Evolutionary conservation across 1,140 invertebrate species (phyloP).

Genomic region (Micrasema longulum): DNA sequence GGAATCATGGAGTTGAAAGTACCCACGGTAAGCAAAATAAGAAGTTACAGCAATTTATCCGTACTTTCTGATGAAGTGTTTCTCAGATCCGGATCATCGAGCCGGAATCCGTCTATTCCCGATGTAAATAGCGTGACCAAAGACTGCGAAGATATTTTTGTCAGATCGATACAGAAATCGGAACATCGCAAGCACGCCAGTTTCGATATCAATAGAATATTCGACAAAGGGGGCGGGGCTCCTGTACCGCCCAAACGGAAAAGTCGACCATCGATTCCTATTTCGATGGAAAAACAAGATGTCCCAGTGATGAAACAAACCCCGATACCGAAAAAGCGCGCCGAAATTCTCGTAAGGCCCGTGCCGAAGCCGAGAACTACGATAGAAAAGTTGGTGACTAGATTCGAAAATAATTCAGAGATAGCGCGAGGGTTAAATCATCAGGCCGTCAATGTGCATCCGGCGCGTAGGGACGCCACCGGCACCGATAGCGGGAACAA

Average conservation of each 20-base stretch:
- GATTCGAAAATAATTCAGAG: slow-evolving; percentile 25
- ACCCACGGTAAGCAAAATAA: slow-evolving; percentile 49
- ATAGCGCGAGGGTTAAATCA: slow-evolving; percentile 5
- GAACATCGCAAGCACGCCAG: slow-evolving; percentile 57
- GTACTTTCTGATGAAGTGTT: slow-evolving; percentile 52
- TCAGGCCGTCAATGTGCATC: slow-evolving; percentile 20
- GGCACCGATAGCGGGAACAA: slow-evolving; percentile 52
- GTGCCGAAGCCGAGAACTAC: slow-evolving; percentile 38
- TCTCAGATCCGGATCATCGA: slow-evolving; percentile 34
- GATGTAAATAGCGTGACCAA: slow-evolving; percentile 50
- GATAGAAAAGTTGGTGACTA: slow-evolving; percentile 33
- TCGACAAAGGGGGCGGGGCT: slow-evolving; percentile 56
- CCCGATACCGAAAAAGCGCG: slow-evolving; percentile 8
- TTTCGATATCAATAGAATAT: slow-evolving; percentile 57
- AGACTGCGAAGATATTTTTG: slow-evolving; percentile 32
- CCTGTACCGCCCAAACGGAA: slow-evolving; percentile 58
- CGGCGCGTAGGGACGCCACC: slow-evolving; percentile 8
- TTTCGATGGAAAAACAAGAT: slow-evolving; percentile 12
- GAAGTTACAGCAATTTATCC: slow-evolving; percentile 48
- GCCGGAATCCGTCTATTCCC: slow-evolving; percentile 39
- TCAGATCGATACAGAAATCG: slow-evolving; percentile 10
- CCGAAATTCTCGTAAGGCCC: slow-evolving; percentile 11
- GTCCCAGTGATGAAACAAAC: not conserved
- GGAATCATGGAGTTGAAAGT: slow-evolving; percentile 50
- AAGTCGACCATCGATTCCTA: slow-evolving; percentile 44